Base-by-base conservation (phyloP, 2,113 vertebrate species). In the Turdus rufiventris region DNA sequence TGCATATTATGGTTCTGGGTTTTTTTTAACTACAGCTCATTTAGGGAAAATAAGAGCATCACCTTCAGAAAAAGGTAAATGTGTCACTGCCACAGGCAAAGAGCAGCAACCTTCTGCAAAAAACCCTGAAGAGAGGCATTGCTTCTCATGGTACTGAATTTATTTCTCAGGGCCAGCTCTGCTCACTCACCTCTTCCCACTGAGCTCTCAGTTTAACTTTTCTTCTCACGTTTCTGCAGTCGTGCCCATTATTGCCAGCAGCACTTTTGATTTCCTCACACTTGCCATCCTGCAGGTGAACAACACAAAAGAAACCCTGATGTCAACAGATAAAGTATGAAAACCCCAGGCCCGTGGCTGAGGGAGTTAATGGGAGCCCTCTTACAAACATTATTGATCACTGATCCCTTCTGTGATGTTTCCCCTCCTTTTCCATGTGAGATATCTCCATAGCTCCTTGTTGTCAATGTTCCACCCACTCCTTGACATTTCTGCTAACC, bases 1-100 rank as follows among this genome's bases (percentile, higher is more conserved):
- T 56, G 10, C 16, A 68, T 0, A 1, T 36, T 24, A 56, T 1
- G 0, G 5, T 0, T 2, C 5, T 9, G 11, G 18, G 15, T 12
- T 23, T 65, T 36, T 83, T 33, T 42, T 18, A 2, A 36, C 53
- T 56, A 3, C 6, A 16, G n/a, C 13, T 77, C 12, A 24, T 74
- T 38, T 38, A 89, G 38, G 34, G 29, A 66, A 84, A 80, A 54
- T 26, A 73, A 71, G 33, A 89, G 6, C 56, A 71, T 6, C 7
- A 56, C 29, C 43, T 58, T 54, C 47, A 80, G 47, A 66, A 88
- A 73, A 83, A 66, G 14, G 31, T 13, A 60, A n/a, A 75, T 17
- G 31, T 34, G 24, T 71, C 66, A 47, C 8, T 54, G 36, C 28
- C 43, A n/a, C 28, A 88, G 74, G 9, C n/a, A 65, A 73, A 83